Evolutionary conservation across 2,888 invertebrate species (phyloP), one percentile per base, ranked within the genome.

Genomic region (Carcina quercana): DNA sequence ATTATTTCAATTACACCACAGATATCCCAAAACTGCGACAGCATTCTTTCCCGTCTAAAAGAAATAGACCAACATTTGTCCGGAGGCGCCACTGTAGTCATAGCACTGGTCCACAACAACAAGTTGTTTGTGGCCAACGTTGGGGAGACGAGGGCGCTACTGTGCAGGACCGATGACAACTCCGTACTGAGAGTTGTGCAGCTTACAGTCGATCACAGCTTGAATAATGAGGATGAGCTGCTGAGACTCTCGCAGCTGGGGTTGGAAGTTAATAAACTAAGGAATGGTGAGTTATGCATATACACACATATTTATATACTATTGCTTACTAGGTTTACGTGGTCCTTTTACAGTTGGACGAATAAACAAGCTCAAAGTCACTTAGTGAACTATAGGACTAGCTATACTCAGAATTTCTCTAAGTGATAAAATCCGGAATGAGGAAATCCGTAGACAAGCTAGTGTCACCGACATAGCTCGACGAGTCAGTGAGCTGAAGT

Each of bases 41-140:
- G 60, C 35, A 84, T 87, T 15, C 61, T 92, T 5, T 85, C 89
- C 30, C 88, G 90, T 36, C 75, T 95, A 3, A 91, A 93, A 55
- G 85, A 87, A 39, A 86, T 95, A 0, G 93, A 94, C 53, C 86
- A 87, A 32, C 91, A 94, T 53, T 79, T 96, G 1, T 91, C 92
- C 0, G 90, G 93, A 1, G 96, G 96, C 0, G 91, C 93, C 0
- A 92, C 95, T 0, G 94, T 93, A 0, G 92, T 94, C 0, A 88
- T 96, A 3, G 93, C 93, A 0, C 68, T 97, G 0, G 89, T 95
- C 4, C 89, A 91, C 43, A 88, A 89, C 35, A 88, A 90, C 40
- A 91, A 91, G 28, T 48, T 97, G 8, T 96, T 91, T 59, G 92
- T 96, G 0, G 94, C 95, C 0, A 96, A 96, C 71, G 92, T 96